Evolutionary conservation across 2,797 vertebrate genomes (phyloP), one percentile per base, ranked within the genome.

Genomic region (Megaceryle alcyon): DNA sequence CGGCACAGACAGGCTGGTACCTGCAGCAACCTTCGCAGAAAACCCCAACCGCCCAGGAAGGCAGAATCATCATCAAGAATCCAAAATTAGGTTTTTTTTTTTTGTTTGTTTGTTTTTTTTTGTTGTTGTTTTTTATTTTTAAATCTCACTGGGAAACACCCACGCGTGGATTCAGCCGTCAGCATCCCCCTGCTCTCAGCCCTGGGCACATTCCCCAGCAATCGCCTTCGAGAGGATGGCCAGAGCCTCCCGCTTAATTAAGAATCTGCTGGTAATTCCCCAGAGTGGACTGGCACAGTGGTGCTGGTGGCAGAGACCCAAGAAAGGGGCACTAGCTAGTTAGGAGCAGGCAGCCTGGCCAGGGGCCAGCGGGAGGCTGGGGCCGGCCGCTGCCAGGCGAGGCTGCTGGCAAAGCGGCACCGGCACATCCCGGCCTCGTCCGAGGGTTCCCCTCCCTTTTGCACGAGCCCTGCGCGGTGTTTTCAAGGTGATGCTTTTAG

Each of bases 241-340:
- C 78, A 26, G 69, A 87, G n/a, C 82, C 92, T 91, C 81, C 81
- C 41, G 13, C 92, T 94, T 87, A 17, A 84, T 69, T 69, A 60
- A 77, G 92, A 90, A 80, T 51, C 86, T 46, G 82, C 49, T 60
- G 78, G 85, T 59, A 81, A 80, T 89, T 87, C 89, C 92, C 78
- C 6, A 4, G 75, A 78, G 39, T 41, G 57, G 68, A 70, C 96
- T 93, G 97, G 95, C 95, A 93, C 73, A 6, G n/a, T 7, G 46
- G 57, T 48, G 35, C 60, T 22, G 65, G 82, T 82, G 95, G 95
- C 96, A 97, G 88, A 59, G 92, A 96, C 96, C 92, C 96, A 95
- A 92, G 96, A 90, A 94, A 73, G 80, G 72, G 97, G 96, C 61
- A 88, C 80, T 48, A 86, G 73, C 9, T 59, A 39, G 53, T 64